phyloP scores from a whole-genome alignment of 2,888 invertebrate species.

The Vannuccia rotundouncinata region DNA sequence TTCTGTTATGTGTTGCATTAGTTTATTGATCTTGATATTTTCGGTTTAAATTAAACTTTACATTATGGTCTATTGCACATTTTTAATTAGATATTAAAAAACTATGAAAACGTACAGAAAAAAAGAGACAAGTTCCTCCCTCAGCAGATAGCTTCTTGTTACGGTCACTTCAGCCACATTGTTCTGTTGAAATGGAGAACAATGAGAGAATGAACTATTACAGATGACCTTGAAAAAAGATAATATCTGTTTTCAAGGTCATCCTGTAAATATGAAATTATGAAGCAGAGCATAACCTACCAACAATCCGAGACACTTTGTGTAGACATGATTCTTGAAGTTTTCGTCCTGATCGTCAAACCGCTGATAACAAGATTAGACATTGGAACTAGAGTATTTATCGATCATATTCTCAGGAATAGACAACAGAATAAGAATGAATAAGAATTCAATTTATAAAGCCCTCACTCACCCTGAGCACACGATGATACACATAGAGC shows the following conservation, averaged over 20 bases:
- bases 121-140: slow-evolving; percentile 50
- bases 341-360: slow-evolving; percentile 63
- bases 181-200: slow-evolving; percentile 58
- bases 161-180: slow-evolving; percentile 69
- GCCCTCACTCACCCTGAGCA: slow-evolving; percentile 54
- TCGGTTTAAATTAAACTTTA: too few species aligned
- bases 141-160: slow-evolving; percentile 60
- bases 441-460: not conserved
- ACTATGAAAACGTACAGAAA: slow-evolving; percentile 28
- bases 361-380: slow-evolving; percentile 43
- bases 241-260: not conserved
- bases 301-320: slow-evolving; percentile 68
- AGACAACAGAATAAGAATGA: not conserved
- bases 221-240: not conserved
- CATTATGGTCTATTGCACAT: too few species aligned
- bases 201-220: slow-evolving; percentile 35
- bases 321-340: slow-evolving; percentile 61
- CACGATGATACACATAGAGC: slow-evolving; percentile 64
- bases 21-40: too few species aligned
- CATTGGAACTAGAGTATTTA: not conserved
- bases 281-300: slow-evolving; percentile 45
- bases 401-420: not conserved
- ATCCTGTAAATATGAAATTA: too few species aligned
- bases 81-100: too few species aligned
- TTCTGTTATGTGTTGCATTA: too few species aligned